Conservation (phyloP, 2,113 vertebrate genomes). For the Emydocephalus ijimae region DNA sequence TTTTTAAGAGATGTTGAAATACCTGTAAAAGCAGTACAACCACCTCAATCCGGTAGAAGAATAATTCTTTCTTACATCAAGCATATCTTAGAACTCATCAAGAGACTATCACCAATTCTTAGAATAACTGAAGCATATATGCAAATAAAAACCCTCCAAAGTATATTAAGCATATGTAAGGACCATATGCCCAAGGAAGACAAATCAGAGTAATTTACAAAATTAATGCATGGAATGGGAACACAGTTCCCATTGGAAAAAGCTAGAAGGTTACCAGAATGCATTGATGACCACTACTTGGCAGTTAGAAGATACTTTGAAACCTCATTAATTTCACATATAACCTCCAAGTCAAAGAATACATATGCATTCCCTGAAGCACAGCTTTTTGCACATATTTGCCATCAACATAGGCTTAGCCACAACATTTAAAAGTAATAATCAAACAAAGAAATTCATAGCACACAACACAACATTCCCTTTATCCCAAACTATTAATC, state of each 20-base stretch:
- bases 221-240: neutral
- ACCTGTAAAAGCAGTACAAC: neutral
- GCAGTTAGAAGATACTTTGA: neutral
- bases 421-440: neutral
- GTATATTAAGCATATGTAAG: neutral
- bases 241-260: neutral
- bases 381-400: neutral
- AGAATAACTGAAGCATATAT: neutral
- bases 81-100: neutral
- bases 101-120: neutral
- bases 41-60: neutral
- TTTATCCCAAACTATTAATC: neutral
- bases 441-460: neutral
- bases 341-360: neutral
- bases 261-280: neutral
- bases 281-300: neutral
- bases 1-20: neutral
- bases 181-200: neutral
- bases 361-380: neutral
- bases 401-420: neutral
- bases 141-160: neutral
- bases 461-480: neutral
- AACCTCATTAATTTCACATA: neutral
- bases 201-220: neutral
- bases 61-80: neutral